These are phyloP conservation scores for Heliothis peltigera DNA, from an alignment of 2,888 invertebrate species.

Conservation along the genomic window DNA sequence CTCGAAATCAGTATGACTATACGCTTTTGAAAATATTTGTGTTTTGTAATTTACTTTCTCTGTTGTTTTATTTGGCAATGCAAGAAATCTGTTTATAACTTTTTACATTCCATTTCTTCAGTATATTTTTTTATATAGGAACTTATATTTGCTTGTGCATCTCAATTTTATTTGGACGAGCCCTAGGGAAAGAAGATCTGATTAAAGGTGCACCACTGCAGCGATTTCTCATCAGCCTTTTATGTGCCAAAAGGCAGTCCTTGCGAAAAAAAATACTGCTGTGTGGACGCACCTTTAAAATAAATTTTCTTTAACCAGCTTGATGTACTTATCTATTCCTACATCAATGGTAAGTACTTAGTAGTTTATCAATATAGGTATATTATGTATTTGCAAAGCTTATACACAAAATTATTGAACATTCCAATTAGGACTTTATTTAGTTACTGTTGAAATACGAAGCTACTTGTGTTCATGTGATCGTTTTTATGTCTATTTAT, in stretches of 20 bases:
- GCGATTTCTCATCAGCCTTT: neutral
- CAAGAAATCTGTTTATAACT: slow-evolving; percentile 50
- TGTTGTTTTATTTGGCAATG: slow-evolving; percentile 46
- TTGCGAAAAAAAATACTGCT: neutral
- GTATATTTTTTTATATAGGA: slow-evolving; percentile 63
- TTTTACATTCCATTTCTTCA: slow-evolving; percentile 75
- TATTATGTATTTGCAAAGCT: slow-evolving; percentile 45
- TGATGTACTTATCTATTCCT: slow-evolving; percentile 57
- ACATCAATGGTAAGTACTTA: slow-evolving; percentile 59
- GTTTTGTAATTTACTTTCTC: slow-evolving; percentile 16
- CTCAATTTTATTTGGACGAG: slow-evolving; percentile 41
- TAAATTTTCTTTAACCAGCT: slow-evolving; percentile 38
- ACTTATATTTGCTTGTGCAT: slow-evolving; percentile 37
- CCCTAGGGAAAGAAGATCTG: slow-evolving; percentile 47
- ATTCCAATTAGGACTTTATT: slow-evolving; percentile 63
- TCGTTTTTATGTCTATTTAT: slow-evolving; percentile 45
- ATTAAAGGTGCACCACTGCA: slow-evolving; percentile 18
- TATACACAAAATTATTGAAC: slow-evolving; percentile 58
- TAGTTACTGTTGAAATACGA: slow-evolving; percentile 45
- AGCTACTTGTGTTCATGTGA: slow-evolving; percentile 44
- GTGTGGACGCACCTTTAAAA: neutral
- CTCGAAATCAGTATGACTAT: slow-evolving; percentile 10
- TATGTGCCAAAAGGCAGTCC: neutral
- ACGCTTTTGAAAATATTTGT: slow-evolving; percentile 6
- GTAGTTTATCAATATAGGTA: slow-evolving; percentile 43